These are phyloP conservation scores for Pseudachorutes palmiensis DNA, from an alignment of 1,140 invertebrate genomes.

Conservation along the genomic window DNA sequence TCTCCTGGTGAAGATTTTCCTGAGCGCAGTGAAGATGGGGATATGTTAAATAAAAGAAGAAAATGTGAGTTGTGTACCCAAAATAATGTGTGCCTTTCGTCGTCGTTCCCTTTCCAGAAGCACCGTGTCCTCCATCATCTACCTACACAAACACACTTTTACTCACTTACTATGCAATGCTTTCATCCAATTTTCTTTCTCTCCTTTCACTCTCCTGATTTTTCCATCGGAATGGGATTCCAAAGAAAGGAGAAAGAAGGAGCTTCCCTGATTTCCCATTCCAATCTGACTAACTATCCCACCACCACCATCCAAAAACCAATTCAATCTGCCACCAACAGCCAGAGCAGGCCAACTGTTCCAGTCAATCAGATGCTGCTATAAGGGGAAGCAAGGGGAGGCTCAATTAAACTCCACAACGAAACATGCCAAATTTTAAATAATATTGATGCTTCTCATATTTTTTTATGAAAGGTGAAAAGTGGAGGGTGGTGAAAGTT, in stretches of 20 bases:
- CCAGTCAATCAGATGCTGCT: no score
- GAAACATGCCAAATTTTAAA: no score
- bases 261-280: constrained; percentile 12
- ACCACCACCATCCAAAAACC: no score
- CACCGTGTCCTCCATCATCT: constrained; percentile 7
- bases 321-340: constrained; percentile 15
- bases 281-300: background rate
- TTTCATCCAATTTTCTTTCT: constrained; percentile 38
- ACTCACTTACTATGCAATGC: constrained; percentile 36
- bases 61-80: constrained; percentile 13
- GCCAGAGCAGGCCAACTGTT: constrained; percentile 20
- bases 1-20: background rate
- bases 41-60: constrained; percentile 11
- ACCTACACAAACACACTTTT: constrained; percentile 7
- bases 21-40: background rate
- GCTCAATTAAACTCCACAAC: no score
- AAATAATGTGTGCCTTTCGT: constrained; percentile 8
- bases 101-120: no score
- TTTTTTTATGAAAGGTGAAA: no score
- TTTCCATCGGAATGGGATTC: constrained; percentile 20
- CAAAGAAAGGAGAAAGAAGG: background rate
- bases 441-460: no score
- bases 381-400: no score
- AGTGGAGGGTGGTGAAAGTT: no score
- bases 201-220: constrained; percentile 23